These are phyloP conservation scores for Willisornis vidua DNA, from an alignment of 2,113 vertebrate species.

Conservation along the genomic window DNA sequence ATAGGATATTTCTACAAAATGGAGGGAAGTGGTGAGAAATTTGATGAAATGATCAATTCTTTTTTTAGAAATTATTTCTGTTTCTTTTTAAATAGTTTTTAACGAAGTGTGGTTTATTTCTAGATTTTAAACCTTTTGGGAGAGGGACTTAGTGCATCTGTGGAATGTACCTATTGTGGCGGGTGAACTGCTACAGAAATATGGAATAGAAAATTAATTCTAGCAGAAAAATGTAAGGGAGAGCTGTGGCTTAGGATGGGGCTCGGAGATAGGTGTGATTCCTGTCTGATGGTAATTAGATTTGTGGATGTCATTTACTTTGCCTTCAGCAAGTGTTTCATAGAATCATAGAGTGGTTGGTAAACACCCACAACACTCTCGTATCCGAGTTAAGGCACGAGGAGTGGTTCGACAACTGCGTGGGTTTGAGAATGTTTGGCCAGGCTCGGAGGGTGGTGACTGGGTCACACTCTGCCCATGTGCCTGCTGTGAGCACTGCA, in stretches of 20 bases:
- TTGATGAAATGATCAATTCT: not conserved
- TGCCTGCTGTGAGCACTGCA: not conserved
- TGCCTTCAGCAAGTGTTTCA: not conserved
- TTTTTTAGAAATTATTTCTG: not conserved
- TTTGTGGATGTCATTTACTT: not conserved
- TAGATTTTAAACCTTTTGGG: not conserved
- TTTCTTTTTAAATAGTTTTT: not conserved
- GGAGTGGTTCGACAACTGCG: not conserved
- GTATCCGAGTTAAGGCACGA: not conserved
- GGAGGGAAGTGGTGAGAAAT: not conserved
- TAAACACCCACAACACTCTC: not conserved
- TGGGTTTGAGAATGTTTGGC: not conserved
- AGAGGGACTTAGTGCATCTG: not conserved
- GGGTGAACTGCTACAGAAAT: not conserved
- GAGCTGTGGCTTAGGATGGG: not conserved
- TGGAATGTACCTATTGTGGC: not conserved
- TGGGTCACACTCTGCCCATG: fast-evolving
- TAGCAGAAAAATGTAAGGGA: not conserved
- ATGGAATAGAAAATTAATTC: not conserved
- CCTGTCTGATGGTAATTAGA: not conserved
- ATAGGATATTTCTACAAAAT: not conserved
- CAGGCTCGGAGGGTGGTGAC: not conserved
- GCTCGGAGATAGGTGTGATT: fast-evolving
- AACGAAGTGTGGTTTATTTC: not conserved
- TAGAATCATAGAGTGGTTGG: not conserved